phyloP scores from a whole-genome alignment of 37 sponge, comb jelly and placozoan species.

The Mnemiopsis leidyi region DNA sequence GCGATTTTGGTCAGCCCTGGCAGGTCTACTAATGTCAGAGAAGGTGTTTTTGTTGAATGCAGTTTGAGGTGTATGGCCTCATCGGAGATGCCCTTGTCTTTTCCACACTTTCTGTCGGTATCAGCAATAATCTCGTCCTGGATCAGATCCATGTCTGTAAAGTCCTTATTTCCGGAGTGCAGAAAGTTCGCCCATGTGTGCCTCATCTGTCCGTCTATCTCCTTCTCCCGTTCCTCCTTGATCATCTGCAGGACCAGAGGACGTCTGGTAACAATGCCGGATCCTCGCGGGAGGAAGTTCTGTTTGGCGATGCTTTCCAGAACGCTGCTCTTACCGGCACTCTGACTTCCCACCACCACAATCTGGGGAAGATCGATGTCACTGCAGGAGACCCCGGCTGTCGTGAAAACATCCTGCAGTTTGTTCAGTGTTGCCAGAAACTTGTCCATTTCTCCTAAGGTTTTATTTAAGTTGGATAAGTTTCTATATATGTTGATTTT shows the following conservation, averaged over 20 bases:
- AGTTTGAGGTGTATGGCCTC: slow-evolving; percentile 88
- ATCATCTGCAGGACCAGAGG: slow-evolving; percentile 95
- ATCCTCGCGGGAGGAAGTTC: slow-evolving; percentile 89
- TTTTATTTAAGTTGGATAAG: no score
- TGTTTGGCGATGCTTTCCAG: slow-evolving; percentile 91
- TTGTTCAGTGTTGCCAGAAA: slow-evolving; percentile 76
- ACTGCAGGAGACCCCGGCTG: slow-evolving; percentile 79
- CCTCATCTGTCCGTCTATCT: slow-evolving; percentile 21
- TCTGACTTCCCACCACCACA: slow-evolving; percentile 90
- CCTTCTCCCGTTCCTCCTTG: slow-evolving; percentile 64
- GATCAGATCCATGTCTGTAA: background rate
- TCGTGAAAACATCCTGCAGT: slow-evolving; percentile 96
- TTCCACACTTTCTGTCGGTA: slow-evolving; percentile 7
- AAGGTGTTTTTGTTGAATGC: slow-evolving; percentile 89
- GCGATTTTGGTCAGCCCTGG: slow-evolving; percentile 98
- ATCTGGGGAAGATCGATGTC: slow-evolving; percentile 96
- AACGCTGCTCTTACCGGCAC: slow-evolving; percentile 89
- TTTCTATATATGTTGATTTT: no score
- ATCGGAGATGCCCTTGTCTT: slow-evolving; percentile 73
- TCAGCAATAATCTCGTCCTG: background rate
- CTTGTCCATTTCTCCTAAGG: slow-evolving; percentile 17
- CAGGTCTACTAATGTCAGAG: slow-evolving; percentile 91
- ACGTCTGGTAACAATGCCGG: slow-evolving; percentile 93
- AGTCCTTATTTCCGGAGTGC: slow-evolving; percentile 71
- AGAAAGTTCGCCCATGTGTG: slow-evolving; percentile 90